A percentile compares a stretch with the other conserved stretches of the same genome.
These are phyloP conservation scores for Indicator maculatus DNA, from an alignment of 2,113 vertebrate genomes.

Conservation along the genomic window DNA sequence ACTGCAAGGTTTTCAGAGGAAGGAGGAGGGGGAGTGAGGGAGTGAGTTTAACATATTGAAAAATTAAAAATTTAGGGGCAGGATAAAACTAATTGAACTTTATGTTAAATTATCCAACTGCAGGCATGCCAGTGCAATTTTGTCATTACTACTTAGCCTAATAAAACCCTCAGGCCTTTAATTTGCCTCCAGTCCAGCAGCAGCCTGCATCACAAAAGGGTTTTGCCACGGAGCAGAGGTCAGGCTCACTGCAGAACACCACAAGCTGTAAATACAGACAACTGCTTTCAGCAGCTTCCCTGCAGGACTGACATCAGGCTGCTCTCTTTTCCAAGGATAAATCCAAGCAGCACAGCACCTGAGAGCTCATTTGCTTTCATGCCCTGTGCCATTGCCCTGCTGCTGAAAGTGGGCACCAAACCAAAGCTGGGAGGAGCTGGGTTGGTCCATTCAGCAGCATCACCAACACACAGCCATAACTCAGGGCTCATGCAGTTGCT, in stretches of 20 bases:
- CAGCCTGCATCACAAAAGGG: background rate
- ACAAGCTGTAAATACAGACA: background rate
- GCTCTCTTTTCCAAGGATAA: background rate
- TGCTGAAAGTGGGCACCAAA: background rate
- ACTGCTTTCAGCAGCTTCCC: background rate
- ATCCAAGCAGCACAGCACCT: background rate
- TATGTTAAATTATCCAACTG: constrained; percentile 11
- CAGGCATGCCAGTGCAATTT: background rate
- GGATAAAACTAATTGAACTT: constrained; percentile 8
- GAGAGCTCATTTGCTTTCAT: background rate
- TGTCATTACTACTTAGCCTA: background rate
- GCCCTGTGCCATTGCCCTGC: background rate
- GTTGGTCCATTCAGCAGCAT: background rate
- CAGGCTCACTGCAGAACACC: background rate
- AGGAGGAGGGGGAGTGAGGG: background rate
- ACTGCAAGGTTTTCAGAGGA: background rate
- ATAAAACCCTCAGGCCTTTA: constrained; percentile 25
- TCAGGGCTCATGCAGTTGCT: background rate
- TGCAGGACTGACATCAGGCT: background rate
- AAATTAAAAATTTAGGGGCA: constrained; percentile 45
- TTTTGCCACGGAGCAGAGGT: background rate
- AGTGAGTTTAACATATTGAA: background rate
- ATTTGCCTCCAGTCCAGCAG: background rate
- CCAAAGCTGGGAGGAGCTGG: background rate
- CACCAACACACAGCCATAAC: background rate